Conservation (phyloP, 2,797 vertebrate species). For the Silurus aristotelis region DNA sequence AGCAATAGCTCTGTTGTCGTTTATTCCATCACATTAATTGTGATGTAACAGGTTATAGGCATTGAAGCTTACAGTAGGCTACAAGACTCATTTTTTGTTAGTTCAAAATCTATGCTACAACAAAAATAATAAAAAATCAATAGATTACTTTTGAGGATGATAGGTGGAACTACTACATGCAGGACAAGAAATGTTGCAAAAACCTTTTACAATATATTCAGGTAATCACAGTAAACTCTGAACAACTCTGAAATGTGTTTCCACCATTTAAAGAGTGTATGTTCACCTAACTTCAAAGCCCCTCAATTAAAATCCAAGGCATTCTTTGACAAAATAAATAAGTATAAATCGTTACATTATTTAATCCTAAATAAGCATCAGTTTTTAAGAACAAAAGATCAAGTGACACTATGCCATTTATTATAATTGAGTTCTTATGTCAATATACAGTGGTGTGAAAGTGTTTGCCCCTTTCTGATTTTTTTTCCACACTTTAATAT, state of each 20-base stretch:
- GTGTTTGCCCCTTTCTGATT: too few species aligned
- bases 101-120: not conserved
- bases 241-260: not conserved
- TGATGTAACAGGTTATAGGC: not conserved
- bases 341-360: not conserved
- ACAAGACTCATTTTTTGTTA: not conserved
- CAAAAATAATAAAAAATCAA: not conserved
- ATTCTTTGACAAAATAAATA: not conserved
- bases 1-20: not conserved
- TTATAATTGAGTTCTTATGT: not conserved
- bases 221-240: not conserved
- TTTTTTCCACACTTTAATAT: too few species aligned
- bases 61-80: too few species aligned
- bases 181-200: not conserved
- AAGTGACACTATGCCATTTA: not conserved
- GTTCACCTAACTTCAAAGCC: not conserved
- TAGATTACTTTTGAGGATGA: not conserved
- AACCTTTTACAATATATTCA: not conserved
- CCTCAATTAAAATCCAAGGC: not conserved
- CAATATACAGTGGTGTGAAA: too few species aligned
- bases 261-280: not conserved
- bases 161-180: not conserved
- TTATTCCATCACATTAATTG: not conserved
- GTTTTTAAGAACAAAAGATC: not conserved
- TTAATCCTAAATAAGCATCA: not conserved